Evolutionary conservation across 1,140 invertebrate genomes (phyloP).

Genomic region (Venustaconcha ellipsiformis): DNA sequence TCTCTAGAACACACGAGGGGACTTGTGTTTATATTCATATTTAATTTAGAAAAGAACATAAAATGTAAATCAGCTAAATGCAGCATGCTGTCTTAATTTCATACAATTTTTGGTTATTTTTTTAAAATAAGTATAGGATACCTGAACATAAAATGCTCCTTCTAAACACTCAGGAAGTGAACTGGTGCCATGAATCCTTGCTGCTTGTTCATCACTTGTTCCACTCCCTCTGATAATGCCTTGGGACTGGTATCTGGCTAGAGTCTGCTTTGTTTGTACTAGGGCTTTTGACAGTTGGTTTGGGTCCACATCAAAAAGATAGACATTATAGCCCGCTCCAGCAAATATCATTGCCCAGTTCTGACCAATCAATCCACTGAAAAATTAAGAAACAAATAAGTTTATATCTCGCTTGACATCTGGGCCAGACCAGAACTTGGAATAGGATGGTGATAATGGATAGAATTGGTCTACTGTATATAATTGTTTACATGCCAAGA

Average conservation of each 20-base stretch:
- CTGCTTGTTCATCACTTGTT: constrained; percentile 80
- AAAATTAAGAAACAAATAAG: constrained; percentile 1
- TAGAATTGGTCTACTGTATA: no score
- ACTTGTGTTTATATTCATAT: no score
- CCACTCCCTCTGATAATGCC: constrained; percentile 77
- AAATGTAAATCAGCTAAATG: no score
- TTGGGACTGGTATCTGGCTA: constrained; percentile 78
- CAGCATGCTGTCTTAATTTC: no score
- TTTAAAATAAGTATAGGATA: constrained; percentile 2
- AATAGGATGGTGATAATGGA: no score
- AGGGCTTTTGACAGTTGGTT: constrained; percentile 80
- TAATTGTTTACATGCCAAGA: no score
- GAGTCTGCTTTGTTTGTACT: constrained; percentile 78
- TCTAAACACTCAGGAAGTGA: constrained; percentile 69
- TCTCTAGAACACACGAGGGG: no score
- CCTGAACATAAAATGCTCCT: constrained; percentile 65
- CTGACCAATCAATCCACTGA: constrained; percentile 56
- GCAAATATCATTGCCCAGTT: constrained; percentile 59
- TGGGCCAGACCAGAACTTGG: no score
- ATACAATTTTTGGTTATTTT: no score
- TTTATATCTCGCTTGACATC: no score
- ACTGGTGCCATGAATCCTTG: constrained; percentile 75
- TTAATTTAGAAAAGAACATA: no score
- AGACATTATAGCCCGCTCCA: constrained; percentile 85
- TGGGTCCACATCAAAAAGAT: constrained; percentile 85